Base-by-base conservation (phyloP, 1,140 invertebrate species). In the Scaptomyza hsui region DNA sequence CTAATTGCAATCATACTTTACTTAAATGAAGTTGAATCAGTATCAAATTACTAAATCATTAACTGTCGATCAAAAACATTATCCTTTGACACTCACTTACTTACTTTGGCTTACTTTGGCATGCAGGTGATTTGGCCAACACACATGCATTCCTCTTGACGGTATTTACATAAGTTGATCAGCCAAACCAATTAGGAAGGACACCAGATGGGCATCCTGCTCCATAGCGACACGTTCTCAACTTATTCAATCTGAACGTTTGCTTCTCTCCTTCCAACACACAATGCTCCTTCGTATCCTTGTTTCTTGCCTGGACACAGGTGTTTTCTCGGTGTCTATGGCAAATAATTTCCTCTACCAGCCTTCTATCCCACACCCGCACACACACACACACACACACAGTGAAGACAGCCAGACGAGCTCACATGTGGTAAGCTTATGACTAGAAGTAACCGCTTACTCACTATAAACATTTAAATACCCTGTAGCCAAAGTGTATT, bases 321-420 rank as follows among this genome's bases (percentile, higher is more conserved):
- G 65, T 69, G 65, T 59, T 51, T 69, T 48, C 48, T 61, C n/a
- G 39, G 57, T 69, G 13, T 53, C 63, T 67, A 67, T 67, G 45
- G 45, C 63, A 65, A 65, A 65, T 42, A 57, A 56, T 65, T 41
- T 65, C 12, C 3, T 4, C 3, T n/a, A 32, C n/a, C n/a, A 9
- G 52, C 41, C 16, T 21, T n/a, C 12, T 19, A 13, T 13, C 29
- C 35, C n/a, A 21, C 9, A 32, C 9, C 16, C 61, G 56, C 47
- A 42, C 48, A 18, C 10, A n/a, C 10, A 13, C 7, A 15, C 12
- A 18, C 6, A 39, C 18, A 10, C 19, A 21, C 16, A n/a, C n/a
- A n/a, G n/a, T n/a, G n/a, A 29, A 29, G 26, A 6, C 7, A 29
- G 26, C 7, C 5, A 18, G 15, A 51, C n/a, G n/a, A n/a, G n/a